Percentiles rank a stretch among this genome's conserved stretches.
Evolutionary conservation across 2,113 vertebrate species (phyloP).

Genomic region (Oreochromis spilurus): DNA sequence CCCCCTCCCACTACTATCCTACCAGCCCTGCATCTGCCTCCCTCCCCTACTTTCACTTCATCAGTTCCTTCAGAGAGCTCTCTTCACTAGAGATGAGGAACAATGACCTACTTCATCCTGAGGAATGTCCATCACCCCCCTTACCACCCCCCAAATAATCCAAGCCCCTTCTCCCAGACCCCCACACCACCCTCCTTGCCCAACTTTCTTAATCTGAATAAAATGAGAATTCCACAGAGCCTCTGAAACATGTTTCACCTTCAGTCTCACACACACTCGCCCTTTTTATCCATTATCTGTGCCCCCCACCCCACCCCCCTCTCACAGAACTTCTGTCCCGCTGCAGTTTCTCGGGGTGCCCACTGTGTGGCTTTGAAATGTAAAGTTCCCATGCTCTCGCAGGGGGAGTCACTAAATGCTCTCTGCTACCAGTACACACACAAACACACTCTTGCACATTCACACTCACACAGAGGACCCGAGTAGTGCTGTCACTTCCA

Average conservation of each 20-base stretch:
- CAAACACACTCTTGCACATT: background rate
- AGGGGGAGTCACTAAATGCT: conserved; percentile 50
- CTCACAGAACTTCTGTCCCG: background rate
- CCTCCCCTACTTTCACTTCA: conserved; percentile 72
- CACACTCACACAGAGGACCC: conserved; percentile 1
- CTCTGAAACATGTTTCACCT: conserved; percentile 62
- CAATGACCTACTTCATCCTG: conserved; percentile 80
- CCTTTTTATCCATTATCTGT: background rate
- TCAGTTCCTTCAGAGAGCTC: conserved; percentile 74
- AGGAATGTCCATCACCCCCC: conserved; percentile 72
- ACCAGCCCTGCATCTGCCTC: conserved; percentile 45
- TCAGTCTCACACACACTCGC: conserved; percentile 21
- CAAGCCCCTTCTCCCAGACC: conserved; percentile 60
- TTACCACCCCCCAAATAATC: conserved; percentile 60
- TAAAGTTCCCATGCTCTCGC: conserved; percentile 67
- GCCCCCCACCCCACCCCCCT: background rate
- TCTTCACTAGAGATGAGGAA: conserved; percentile 73
- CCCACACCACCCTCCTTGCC: background rate
- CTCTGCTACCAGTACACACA: conserved; percentile 8
- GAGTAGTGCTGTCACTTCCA: conserved; percentile 64
- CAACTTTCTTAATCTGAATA: conserved; percentile 72
- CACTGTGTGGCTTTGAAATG: conserved; percentile 64
- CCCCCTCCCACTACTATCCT: conserved; percentile 18
- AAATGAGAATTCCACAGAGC: conserved; percentile 73
- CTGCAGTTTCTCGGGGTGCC: conserved; percentile 34